phyloP scores from a whole-genome alignment of 2,888 invertebrate genomes.

The Melanargia galathea region DNA sequence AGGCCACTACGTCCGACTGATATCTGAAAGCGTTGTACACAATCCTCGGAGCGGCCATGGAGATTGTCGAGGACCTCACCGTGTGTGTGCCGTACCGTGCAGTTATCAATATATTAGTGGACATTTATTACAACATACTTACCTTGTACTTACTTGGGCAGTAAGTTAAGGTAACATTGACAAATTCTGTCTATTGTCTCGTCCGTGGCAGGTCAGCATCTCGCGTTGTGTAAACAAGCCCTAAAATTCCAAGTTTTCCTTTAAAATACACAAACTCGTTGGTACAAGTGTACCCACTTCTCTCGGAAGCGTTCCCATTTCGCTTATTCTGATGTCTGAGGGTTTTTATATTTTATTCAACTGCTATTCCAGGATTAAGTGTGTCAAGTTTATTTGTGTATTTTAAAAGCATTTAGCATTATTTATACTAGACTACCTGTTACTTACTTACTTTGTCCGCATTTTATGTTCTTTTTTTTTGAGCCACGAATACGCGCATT shows the following conservation, averaged over 20 bases:
- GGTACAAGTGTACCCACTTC: conserved; percentile 21
- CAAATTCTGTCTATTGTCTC: neutral
- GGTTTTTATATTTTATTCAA: conserved; percentile 33
- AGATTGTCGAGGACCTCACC: too few species aligned
- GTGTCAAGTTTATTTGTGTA: conserved; percentile 1
- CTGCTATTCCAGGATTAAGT: conserved; percentile 7
- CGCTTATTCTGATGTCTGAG: conserved; percentile 25
- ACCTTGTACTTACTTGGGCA: too few species aligned
- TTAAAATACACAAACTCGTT: conserved; percentile 33
- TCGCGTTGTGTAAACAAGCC: neutral
- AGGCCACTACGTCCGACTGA: too few species aligned
- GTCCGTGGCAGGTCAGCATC: neutral
- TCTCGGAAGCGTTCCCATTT: conserved; percentile 31
- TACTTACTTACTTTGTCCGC: too few species aligned
- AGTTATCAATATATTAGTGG: too few species aligned
- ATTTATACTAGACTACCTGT: neutral
- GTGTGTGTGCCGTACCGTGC: too few species aligned
- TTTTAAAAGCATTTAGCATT: neutral
- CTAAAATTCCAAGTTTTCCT: neutral
- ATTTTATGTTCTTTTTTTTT: too few species aligned
- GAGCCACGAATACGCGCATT: too few species aligned
- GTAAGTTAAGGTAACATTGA: too few species aligned
- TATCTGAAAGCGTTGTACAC: too few species aligned
- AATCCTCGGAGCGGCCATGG: too few species aligned
- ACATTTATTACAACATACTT: too few species aligned